Conservation (phyloP, 1,140 invertebrate species). For the Micrasema longulum region DNA sequence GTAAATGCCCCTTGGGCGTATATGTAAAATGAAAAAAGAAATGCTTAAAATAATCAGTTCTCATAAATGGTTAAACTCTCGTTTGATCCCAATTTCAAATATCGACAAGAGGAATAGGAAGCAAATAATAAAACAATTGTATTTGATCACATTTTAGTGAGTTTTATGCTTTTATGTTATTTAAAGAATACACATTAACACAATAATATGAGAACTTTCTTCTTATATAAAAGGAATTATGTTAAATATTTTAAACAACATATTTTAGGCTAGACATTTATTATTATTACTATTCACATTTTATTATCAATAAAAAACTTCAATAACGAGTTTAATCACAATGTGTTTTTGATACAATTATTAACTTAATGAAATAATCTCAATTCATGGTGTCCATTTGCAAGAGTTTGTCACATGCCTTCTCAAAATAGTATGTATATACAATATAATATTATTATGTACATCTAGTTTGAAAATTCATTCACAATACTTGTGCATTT, state of each 20-base stretch:
- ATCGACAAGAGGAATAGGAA: too few relatives aligned
- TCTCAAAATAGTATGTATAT: constrained; percentile 46
- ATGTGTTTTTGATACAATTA: constrained; percentile 16
- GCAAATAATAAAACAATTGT: too few relatives aligned
- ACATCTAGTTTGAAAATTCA: too few relatives aligned
- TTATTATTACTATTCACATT: constrained; percentile 4
- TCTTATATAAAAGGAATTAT: constrained; percentile 52
- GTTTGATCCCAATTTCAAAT: too few relatives aligned
- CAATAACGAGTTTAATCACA: constrained; percentile 37
- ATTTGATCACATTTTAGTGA: too few relatives aligned
- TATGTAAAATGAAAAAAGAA: too few relatives aligned
- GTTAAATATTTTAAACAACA: constrained; percentile 32
- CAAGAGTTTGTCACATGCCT: constrained; percentile 44
- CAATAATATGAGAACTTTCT: constrained; percentile 46
- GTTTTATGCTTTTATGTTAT: constrained; percentile 41
- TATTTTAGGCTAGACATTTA: constrained; percentile 28
- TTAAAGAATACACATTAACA: constrained; percentile 53
- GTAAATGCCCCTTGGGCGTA: too few relatives aligned
- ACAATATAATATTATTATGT: too few relatives aligned
- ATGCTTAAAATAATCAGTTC: too few relatives aligned
- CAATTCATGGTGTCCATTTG: constrained; percentile 27
- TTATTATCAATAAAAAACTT: constrained; percentile 30
- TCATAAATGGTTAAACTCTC: too few relatives aligned
- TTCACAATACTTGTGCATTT: constrained; percentile 34
- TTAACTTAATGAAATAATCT: constrained; percentile 23